Base-by-base conservation (phyloP, 2,113 vertebrate genomes). In the Xiphophorus maculatus region DNA sequence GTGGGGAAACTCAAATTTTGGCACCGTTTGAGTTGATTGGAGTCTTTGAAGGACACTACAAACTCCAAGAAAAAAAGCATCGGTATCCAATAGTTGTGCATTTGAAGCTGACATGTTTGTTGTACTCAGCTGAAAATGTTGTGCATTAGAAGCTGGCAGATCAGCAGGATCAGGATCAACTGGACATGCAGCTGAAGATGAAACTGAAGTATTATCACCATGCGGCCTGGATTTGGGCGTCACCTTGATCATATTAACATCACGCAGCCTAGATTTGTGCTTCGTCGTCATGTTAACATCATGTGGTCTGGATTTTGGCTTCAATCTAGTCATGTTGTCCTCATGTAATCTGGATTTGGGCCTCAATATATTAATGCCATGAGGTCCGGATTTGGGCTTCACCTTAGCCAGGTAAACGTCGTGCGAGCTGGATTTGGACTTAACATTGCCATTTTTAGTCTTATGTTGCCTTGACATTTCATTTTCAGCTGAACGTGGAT, bases 1-100 rank as follows among this genome's bases (percentile, higher is more conserved):
- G 3, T 35, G 74, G 0, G 33, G 17, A 3, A n/a, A 14, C 7
- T 72, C 35, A 19, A 44, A 13, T 1, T 0, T 32, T 66, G 60
- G 64, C 6, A 10, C 5, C 3, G 29, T 64, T 1, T 73, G 13
- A 17, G 66, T 63, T 2, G 84, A 69, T 35, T 89, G 77, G 3
- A 89, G 81, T 35, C 80, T 71, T 37, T 91, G 76, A 27, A 92
- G 77, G 8, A 82, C 84, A 3, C 91, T 81, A 66, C 77, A 83
- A 68, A 82, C 13, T 15, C 83, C 86, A 68, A 84, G 82, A 65
- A 91, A 19, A 84, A 92, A 85, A 0, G 86, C 86, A 3, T 66
- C 71, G 14, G 89, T 51, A 35, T 89, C 83, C 7, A 79, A 4
- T 15, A 61, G 30, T 1, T 68, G 3, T 25, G 40, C 8, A 64